Evolutionary conservation across 2,113 vertebrate genomes (phyloP).

Genomic region (Erythrolamprus reginae): DNA sequence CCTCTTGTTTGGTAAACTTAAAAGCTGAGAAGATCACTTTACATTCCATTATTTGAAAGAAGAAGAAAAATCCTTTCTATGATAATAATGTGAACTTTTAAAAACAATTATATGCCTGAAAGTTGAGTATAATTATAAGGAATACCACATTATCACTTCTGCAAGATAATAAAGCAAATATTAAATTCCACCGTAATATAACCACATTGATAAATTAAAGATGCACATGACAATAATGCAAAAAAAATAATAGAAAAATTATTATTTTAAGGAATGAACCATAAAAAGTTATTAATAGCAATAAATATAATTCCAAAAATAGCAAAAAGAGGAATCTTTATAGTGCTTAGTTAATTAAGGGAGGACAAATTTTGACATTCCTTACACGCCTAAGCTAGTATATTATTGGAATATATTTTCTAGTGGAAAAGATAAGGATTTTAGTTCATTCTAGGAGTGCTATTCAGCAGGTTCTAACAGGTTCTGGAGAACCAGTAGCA

Average conservation of each 20-base stretch:
- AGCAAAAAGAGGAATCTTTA: slow-evolving; percentile 34
- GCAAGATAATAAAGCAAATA: slow-evolving; percentile 41
- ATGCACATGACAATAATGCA: slow-evolving; percentile 35
- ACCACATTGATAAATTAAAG: slow-evolving; percentile 51
- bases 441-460: not conserved
- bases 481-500: no score
- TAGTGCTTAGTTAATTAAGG: slow-evolving; percentile 2
- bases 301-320: slow-evolving; percentile 13
- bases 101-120: slow-evolving; percentile 56
- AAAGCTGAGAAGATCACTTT: slow-evolving; percentile 48
- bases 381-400: slow-evolving; percentile 12
- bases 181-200: slow-evolving; percentile 46
- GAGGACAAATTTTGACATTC: slow-evolving; percentile 1
- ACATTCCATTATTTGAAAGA: slow-evolving; percentile 41
- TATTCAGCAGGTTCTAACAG: no score
- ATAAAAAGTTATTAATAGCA: slow-evolving; percentile 46
- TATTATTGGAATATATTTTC: slow-evolving; percentile 16
- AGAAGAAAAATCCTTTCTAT: slow-evolving; percentile 34
- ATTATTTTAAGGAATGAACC: slow-evolving; percentile 40
- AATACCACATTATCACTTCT: slow-evolving; percentile 48
- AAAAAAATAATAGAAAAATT: slow-evolving; percentile 25
- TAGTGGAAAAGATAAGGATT: slow-evolving; percentile 4
- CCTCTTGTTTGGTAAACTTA: slow-evolving; percentile 35
- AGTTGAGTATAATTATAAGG: slow-evolving; percentile 46
- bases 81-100: slow-evolving; percentile 55